Evolutionary conservation across 2,797 vertebrate species (phyloP).

Genomic region (Smutsia temminckii): DNA sequence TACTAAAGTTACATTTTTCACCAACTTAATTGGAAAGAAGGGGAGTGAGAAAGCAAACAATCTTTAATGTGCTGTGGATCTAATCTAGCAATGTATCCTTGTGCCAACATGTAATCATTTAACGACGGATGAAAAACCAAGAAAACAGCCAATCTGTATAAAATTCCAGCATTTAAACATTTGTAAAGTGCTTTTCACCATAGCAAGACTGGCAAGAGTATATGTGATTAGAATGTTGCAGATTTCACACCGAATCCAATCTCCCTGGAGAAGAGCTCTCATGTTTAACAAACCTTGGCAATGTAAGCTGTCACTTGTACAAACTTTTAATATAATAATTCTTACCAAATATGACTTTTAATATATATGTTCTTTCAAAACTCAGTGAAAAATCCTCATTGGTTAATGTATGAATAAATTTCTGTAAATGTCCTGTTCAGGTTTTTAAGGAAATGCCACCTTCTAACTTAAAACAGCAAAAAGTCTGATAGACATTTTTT

Average conservation of each 20-base stretch:
- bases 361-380: conserved; percentile 76
- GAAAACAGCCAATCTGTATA: conserved; percentile 72
- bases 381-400: conserved; percentile 64
- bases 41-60: conserved; percentile 80
- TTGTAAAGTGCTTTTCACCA: conserved; percentile 76
- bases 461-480: conserved; percentile 57
- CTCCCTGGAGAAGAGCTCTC: conserved; percentile 57
- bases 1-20: conserved; percentile 86
- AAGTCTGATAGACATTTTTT: conserved; percentile 60
- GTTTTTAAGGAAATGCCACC: conserved; percentile 76
- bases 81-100: conserved; percentile 81
- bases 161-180: conserved; percentile 76
- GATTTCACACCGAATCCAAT: conserved; percentile 49
- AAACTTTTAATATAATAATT: conserved; percentile 54
- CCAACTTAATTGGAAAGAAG: conserved; percentile 84
- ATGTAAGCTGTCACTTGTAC: conserved; percentile 70
- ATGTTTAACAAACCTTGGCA: conserved; percentile 54
- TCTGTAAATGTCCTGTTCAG: conserved; percentile 77
- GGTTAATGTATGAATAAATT: conserved; percentile 82
- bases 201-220: conserved; percentile 74
- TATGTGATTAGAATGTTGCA: conserved; percentile 60
- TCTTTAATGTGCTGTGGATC: conserved; percentile 80
- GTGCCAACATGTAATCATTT: conserved; percentile 78
- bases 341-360: conserved; percentile 71
- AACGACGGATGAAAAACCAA: conserved; percentile 73